Conservation (phyloP, 1,140 invertebrate species). For the Drosophila lacertosa region DNA sequence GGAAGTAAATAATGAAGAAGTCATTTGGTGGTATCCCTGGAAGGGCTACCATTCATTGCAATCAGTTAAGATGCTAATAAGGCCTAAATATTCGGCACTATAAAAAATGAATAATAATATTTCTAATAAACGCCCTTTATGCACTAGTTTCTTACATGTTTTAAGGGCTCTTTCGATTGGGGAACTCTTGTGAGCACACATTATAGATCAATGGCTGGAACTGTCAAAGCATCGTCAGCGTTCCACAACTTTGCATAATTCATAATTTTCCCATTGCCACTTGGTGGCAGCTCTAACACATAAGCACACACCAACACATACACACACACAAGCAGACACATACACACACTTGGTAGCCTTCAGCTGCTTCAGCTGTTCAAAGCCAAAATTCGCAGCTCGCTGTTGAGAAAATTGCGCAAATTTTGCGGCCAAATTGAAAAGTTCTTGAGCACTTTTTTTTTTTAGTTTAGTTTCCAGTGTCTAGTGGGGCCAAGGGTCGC, state of each 20-base stretch:
- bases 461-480: conserved; percentile 21
- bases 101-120: background rate
- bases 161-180: background rate
- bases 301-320: background rate
- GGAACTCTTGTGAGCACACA: conserved; percentile 9
- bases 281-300: conserved; percentile 8
- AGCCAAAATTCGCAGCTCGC: conserved; percentile 11
- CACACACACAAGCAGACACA: background rate
- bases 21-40: conserved; percentile 38
- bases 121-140: background rate
- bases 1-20: background rate
- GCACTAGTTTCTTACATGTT: background rate
- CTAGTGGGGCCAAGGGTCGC: conserved; percentile 15
- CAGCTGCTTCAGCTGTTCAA: background rate
- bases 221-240: conserved; percentile 13
- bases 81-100: conserved; percentile 4
- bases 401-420: conserved; percentile 64
- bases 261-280: conserved; percentile 69
- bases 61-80: conserved; percentile 31
- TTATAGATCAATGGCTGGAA: conserved; percentile 13
- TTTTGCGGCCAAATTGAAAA: conserved; percentile 74
- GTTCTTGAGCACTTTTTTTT: conserved; percentile 54
- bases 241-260: conserved; percentile 55
- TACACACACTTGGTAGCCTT: background rate
- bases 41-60: background rate